phyloP scores from a whole-genome alignment of 2,797 vertebrate genomes.

The Loris lydekkerianus region DNA sequence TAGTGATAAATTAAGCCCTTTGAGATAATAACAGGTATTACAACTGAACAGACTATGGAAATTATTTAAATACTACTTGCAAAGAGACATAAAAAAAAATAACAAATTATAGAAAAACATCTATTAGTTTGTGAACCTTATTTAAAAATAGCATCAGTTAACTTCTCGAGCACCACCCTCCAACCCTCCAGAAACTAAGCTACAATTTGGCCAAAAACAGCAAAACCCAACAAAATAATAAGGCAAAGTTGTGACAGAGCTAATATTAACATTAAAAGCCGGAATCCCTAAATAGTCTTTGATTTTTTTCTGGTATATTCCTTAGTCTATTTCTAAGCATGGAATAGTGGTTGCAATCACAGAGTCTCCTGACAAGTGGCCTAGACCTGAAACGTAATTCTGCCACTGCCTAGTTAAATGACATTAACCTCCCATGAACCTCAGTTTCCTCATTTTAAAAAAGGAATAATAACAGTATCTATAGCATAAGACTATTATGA shows the following conservation, averaged over 20 bases:
- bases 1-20: conserved; percentile 30
- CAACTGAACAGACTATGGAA: not conserved
- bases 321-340: not conserved
- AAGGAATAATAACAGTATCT: not conserved
- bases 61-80: conserved; percentile 49
- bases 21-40: not conserved
- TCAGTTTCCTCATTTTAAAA: conserved; percentile 33
- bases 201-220: not conserved
- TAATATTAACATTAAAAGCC: not conserved
- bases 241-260: not conserved
- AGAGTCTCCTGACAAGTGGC: not conserved
- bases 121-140: not conserved
- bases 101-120: conserved; percentile 6
- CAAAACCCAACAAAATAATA: not conserved
- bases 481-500: not conserved
- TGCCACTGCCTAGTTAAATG: not conserved
- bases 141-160: conserved; percentile 14
- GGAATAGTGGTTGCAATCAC: not conserved
- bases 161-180: not conserved
- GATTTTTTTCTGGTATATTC: conserved; percentile 42
- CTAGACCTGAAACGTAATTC: conserved; percentile 24
- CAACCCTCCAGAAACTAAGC: conserved; percentile 30
- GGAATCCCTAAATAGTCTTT: not conserved
- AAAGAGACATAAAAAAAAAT: conserved; percentile 45
- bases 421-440: not conserved